Evolutionary conservation across 1,140 invertebrate species (phyloP).

Genomic region (Fragariocoptes setiger): DNA sequence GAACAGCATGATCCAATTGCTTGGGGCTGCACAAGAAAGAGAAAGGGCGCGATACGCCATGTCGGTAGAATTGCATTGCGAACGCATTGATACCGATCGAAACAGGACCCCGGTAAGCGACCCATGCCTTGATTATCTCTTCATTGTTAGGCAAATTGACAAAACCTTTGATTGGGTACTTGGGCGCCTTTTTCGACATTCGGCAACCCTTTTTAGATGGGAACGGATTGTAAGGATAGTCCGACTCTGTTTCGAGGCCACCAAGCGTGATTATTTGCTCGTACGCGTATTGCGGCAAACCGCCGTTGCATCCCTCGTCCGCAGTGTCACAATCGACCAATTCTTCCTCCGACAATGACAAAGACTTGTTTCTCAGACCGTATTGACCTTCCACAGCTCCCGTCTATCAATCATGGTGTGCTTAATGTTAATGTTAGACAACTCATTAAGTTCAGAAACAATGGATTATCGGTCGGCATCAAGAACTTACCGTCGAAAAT

Average conservation of each 20-base stretch:
- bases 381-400: slow-evolving; percentile 70
- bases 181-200: slow-evolving; percentile 20
- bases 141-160: slow-evolving; percentile 17
- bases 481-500: slow-evolving; percentile 28
- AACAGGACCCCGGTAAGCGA: slow-evolving; percentile 17
- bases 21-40: slow-evolving; percentile 7
- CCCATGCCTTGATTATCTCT: slow-evolving; percentile 17
- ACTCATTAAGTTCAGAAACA: no score
- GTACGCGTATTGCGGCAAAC: slow-evolving; percentile 62
- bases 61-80: slow-evolving; percentile 14
- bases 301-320: slow-evolving; percentile 75
- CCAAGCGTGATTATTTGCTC: slow-evolving; percentile 13
- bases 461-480: no score
- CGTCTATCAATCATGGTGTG: no score
- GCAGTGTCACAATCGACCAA: slow-evolving; percentile 35
- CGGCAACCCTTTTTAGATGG: slow-evolving; percentile 16
- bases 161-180: slow-evolving; percentile 19
- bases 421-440: no score
- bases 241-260: slow-evolving; percentile 19
- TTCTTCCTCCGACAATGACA: slow-evolving; percentile 1
- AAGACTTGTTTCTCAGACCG: slow-evolving; percentile 1
- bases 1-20: slow-evolving; percentile 18
- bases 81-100: slow-evolving; percentile 20
- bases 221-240: slow-evolving; percentile 16
- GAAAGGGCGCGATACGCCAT: slow-evolving; percentile 13